These are phyloP conservation scores for Myripristis jacobus DNA, from an alignment of 2,797 vertebrate genomes.

Conservation along the genomic window DNA sequence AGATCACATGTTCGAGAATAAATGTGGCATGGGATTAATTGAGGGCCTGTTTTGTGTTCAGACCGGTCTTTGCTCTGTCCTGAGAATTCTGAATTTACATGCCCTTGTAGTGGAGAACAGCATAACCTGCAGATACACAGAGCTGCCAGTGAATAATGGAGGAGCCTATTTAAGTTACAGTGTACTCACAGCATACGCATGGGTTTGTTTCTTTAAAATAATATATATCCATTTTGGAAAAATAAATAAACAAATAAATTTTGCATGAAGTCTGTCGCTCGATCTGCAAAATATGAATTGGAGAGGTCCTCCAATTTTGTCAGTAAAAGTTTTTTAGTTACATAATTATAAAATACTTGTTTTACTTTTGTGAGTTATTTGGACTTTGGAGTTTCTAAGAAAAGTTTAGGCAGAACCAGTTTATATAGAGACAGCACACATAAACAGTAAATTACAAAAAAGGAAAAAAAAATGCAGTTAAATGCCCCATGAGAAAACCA, in stretches of 20 bases:
- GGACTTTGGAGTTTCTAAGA: too few species aligned
- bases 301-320: too few species aligned
- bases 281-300: not conserved
- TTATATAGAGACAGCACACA: too few species aligned
- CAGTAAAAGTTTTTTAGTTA: too few species aligned
- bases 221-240: not conserved
- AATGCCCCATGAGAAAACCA: too few species aligned
- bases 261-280: not conserved
- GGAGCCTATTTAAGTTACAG: conserved; percentile 12
- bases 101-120: conserved; percentile 75
- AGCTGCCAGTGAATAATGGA: conserved; percentile 59
- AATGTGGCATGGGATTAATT: conserved; percentile 58
- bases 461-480: too few species aligned
- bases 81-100: conserved; percentile 72
- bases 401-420: too few species aligned
- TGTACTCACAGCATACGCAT: conserved; percentile 4
- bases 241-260: not conserved
- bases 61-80: conserved; percentile 65
- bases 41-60: conserved; percentile 55
- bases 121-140: conserved; percentile 39
- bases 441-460: too few species aligned
- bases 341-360: too few species aligned
- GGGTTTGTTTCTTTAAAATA: conserved; percentile 28
- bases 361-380: too few species aligned
- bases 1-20: conserved; percentile 70